Evolutionary conservation across 2,888 invertebrate species (phyloP).

Genomic region (Synergus gifuensis): DNA sequence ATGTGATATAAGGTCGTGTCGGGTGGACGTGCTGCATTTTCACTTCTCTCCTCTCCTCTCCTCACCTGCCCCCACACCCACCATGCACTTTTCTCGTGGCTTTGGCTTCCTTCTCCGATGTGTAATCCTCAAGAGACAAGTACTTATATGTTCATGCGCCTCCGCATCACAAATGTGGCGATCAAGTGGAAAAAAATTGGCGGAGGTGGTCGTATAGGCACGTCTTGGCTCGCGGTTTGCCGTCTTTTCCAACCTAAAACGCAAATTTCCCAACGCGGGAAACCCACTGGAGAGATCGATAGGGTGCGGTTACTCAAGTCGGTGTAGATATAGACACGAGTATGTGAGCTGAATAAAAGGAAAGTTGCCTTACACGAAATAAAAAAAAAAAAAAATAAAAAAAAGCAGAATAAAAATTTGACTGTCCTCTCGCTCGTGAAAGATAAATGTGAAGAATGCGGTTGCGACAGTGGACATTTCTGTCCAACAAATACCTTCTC

Average conservation of each 20-base stretch:
- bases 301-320: slow-evolving; percentile 39
- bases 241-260: slow-evolving; percentile 33
- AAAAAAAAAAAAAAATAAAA: slow-evolving; percentile 16
- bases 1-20: slow-evolving; percentile 48
- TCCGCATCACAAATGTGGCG: slow-evolving; percentile 50
- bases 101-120: slow-evolving; percentile 44
- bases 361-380: slow-evolving; percentile 17
- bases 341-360: slow-evolving; percentile 35
- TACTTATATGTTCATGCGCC: slow-evolving; percentile 66
- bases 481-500: neutral
- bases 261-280: slow-evolving; percentile 38
- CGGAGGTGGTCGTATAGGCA: slow-evolving; percentile 11
- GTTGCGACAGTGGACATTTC: neutral
- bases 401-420: slow-evolving; percentile 1
- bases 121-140: slow-evolving; percentile 51
- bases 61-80: slow-evolving; percentile 41
- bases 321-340: slow-evolving; percentile 24
- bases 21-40: slow-evolving; percentile 45
- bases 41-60: slow-evolving; percentile 39
- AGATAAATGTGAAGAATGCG: slow-evolving; percentile 3
- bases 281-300: slow-evolving; percentile 36
- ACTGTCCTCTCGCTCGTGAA: slow-evolving; percentile 8
- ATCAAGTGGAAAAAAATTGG: slow-evolving; percentile 39
- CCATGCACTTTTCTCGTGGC: slow-evolving; percentile 22
- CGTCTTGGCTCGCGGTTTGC: slow-evolving; percentile 5